phyloP scores from a whole-genome alignment of 2,113 vertebrate genomes.

The Caranx ignobilis region DNA sequence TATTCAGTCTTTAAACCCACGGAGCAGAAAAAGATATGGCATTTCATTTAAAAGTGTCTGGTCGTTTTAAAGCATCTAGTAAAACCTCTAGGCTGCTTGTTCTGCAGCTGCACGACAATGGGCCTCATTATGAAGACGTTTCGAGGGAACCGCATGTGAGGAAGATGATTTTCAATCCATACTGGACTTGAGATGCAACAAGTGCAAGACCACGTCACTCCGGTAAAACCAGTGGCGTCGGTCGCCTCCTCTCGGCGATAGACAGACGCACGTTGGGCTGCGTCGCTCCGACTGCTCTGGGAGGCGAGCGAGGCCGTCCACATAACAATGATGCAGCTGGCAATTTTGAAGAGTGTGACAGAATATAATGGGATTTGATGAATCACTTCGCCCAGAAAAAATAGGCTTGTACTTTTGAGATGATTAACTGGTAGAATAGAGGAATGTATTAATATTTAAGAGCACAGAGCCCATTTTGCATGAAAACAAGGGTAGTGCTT shows the following conservation, averaged over 20 bases:
- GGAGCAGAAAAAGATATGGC: no score
- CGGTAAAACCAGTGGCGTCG: not conserved
- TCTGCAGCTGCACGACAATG: no score
- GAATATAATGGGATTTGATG: constrained; percentile 48
- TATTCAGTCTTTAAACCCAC: no score
- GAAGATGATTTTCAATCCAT: not conserved
- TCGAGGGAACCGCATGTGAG: not conserved
- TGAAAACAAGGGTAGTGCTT: constrained; percentile 2
- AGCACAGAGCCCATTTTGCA: constrained; percentile 6
- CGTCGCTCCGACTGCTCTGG: not conserved
- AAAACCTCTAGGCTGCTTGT: no score
- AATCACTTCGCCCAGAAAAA: constrained; percentile 37
- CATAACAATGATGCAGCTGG: constrained; percentile 4
- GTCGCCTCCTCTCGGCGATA: no score
- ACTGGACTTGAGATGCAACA: constrained; percentile 1
- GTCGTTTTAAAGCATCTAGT: no score
- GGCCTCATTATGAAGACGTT: no score
- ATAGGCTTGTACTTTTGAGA: constrained; percentile 20
- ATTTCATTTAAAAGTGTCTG: no score
- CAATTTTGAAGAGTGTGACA: constrained; percentile 40
- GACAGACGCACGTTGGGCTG: no score
- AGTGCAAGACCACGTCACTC: not conserved
- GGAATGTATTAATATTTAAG: constrained; percentile 47
- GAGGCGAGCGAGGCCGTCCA: not conserved
- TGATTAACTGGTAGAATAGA: constrained; percentile 35